A percentile compares a stretch with the other conserved stretches of the same genome.
Conservation (phyloP, 2,888 invertebrate genomes). For the Erynnis tages region DNA sequence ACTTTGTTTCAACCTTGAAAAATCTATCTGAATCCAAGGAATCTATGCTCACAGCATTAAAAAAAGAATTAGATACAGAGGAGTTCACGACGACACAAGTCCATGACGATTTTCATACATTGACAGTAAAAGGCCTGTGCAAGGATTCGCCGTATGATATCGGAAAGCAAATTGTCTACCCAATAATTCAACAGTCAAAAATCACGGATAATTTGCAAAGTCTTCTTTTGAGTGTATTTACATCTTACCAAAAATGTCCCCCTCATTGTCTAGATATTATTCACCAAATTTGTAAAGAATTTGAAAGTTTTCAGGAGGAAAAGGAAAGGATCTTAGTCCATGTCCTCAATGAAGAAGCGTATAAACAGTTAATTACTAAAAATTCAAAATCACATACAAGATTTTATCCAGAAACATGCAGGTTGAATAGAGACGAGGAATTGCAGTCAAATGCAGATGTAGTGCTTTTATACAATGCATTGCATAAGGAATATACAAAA, state of each 20-base stretch:
- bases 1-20: conserved; percentile 56
- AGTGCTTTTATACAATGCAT: conserved; percentile 68
- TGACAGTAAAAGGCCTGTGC: conserved; percentile 70
- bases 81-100: conserved; percentile 33
- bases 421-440: conserved; percentile 35
- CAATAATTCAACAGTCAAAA: conserved; percentile 49
- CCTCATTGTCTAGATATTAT: conserved; percentile 39
- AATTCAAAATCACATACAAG: conserved; percentile 42
- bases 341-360: conserved; percentile 46
- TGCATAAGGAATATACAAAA: conserved; percentile 42
- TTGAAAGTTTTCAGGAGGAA: conserved; percentile 33
- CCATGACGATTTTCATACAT: conserved; percentile 49
- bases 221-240: conserved; percentile 47
- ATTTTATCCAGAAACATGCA: conserved; percentile 54
- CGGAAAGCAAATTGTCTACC: conserved; percentile 78
- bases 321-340: conserved; percentile 32
- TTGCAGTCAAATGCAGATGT: conserved; percentile 61
- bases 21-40: conserved; percentile 74
- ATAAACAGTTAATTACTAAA: conserved; percentile 35
- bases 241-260: conserved; percentile 56
- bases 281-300: conserved; percentile 42
- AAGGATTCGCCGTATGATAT: conserved; percentile 74
- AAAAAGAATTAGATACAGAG: conserved; percentile 41
- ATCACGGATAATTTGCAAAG: conserved; percentile 34
- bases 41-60: conserved; percentile 60